Evolutionary conservation across 2,797 vertebrate genomes (phyloP).

Genomic region (Centropyge bicolor): DNA sequence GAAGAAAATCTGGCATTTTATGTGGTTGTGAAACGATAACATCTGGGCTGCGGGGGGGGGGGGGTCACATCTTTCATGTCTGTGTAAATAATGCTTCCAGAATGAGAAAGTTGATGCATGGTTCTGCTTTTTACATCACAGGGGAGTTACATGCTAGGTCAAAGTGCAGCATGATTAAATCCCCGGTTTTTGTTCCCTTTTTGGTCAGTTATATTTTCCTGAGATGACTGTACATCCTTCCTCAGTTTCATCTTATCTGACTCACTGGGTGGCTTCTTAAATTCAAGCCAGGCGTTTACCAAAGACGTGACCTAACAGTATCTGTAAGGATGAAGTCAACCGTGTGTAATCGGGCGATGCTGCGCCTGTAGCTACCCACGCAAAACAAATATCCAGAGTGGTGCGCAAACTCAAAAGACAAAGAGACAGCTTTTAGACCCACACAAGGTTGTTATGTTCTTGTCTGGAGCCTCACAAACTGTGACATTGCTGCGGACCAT

Average conservation of each 20-base stretch:
- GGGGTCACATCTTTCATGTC: neutral
- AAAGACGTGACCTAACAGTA: neutral
- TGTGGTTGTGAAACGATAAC: neutral
- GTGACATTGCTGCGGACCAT: slow-evolving; percentile 43
- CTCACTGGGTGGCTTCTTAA: slow-evolving; percentile 21
- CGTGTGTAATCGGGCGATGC: slow-evolving; percentile 3
- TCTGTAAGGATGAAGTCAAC: slow-evolving; percentile 28
- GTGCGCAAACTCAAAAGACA: neutral
- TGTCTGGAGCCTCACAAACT: slow-evolving; percentile 41
- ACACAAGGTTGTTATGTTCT: neutral
- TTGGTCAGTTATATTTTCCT: neutral
- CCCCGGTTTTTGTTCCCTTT: slow-evolving; percentile 27
- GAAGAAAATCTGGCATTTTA: slow-evolving; percentile 16
- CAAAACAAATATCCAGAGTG: slow-evolving; percentile 2
- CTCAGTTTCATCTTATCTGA: slow-evolving; percentile 7
- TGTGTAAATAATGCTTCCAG: slow-evolving; percentile 13
- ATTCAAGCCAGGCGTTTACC: neutral
- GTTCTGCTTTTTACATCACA: neutral
- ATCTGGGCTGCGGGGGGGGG: slow-evolving; percentile 8
- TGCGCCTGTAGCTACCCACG: slow-evolving; percentile 11
- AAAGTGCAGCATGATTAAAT: neutral
- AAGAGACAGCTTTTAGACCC: neutral
- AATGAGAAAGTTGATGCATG: neutral
- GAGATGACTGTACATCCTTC: neutral
- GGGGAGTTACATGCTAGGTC: neutral